Conservation (phyloP, 2,797 vertebrate genomes). For the Poeciliopsis paucimaculata region DNA sequence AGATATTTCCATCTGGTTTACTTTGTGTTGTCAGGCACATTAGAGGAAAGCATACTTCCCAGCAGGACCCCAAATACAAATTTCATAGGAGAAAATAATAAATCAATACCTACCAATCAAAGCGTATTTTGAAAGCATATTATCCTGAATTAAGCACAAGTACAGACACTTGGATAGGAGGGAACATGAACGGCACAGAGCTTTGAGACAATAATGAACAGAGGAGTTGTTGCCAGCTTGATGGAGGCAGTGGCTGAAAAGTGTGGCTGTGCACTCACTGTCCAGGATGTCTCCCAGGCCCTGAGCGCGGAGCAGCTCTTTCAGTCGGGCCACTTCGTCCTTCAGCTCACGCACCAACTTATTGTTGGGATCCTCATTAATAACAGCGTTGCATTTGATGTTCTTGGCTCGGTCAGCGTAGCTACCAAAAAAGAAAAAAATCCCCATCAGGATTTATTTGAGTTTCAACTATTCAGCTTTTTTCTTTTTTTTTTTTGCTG, state of each 20-base stretch:
- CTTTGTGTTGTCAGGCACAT: slow-evolving; percentile 22
- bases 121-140: not conserved
- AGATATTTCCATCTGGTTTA: slow-evolving; percentile 11
- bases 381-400: slow-evolving; percentile 98
- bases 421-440: slow-evolving; percentile 66
- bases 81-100: not conserved
- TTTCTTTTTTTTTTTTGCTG: not conserved
- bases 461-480: not conserved
- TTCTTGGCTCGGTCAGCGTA: slow-evolving; percentile 98
- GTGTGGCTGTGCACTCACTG: slow-evolving; percentile 87
- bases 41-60: not conserved
- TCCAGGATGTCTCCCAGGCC: slow-evolving; percentile 98
- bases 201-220: slow-evolving; percentile 38
- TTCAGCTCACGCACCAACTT: slow-evolving; percentile 97
- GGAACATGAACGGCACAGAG: slow-evolving; percentile 31
- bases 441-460: not conserved
- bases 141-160: slow-evolving; percentile 13
- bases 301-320: slow-evolving; percentile 95
- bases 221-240: slow-evolving; percentile 35
- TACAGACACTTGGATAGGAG: slow-evolving; percentile 36
- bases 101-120: not conserved
- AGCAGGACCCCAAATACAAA: not conserved
- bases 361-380: slow-evolving; percentile 98
- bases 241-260: slow-evolving; percentile 29
- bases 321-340: slow-evolving; percentile 94